phyloP scores from a whole-genome alignment of 2,797 vertebrate species.

The Esox lucius region DNA sequence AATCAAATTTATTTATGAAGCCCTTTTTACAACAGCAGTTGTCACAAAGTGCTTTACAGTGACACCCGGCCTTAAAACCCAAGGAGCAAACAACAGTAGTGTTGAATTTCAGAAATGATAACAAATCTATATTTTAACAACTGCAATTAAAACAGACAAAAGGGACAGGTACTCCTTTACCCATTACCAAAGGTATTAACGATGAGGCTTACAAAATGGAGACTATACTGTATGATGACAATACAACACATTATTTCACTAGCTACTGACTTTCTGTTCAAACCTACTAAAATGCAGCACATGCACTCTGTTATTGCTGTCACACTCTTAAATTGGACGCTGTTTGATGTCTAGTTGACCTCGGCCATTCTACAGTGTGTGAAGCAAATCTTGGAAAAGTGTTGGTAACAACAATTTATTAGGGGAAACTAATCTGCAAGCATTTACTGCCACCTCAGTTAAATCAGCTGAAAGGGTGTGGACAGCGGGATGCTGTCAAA shows the following conservation, averaged over 20 bases:
- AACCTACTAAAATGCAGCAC: background rate
- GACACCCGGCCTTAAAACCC: too few relatives aligned
- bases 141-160: background rate
- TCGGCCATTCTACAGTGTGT: background rate
- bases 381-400: background rate
- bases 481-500: background rate
- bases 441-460: slow-evolving; percentile 1
- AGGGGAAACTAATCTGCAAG: background rate
- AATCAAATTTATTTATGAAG: too few relatives aligned
- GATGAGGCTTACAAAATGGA: slow-evolving; percentile 2
- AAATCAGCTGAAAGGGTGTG: background rate
- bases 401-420: background rate
- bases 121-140: too few relatives aligned
- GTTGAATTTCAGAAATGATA: too few relatives aligned
- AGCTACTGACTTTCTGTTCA: background rate
- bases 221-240: slow-evolving; percentile 10
- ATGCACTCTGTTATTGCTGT: background rate
- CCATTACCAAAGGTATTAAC: slow-evolving; percentile 19
- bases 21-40: too few relatives aligned
- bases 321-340: background rate
- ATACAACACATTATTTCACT: background rate
- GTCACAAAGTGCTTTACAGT: too few relatives aligned
- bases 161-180: background rate
- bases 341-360: background rate
- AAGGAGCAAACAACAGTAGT: too few relatives aligned